phyloP scores from a whole-genome alignment of 2,888 invertebrate genomes.

The Rhabditoides inermis region DNA sequence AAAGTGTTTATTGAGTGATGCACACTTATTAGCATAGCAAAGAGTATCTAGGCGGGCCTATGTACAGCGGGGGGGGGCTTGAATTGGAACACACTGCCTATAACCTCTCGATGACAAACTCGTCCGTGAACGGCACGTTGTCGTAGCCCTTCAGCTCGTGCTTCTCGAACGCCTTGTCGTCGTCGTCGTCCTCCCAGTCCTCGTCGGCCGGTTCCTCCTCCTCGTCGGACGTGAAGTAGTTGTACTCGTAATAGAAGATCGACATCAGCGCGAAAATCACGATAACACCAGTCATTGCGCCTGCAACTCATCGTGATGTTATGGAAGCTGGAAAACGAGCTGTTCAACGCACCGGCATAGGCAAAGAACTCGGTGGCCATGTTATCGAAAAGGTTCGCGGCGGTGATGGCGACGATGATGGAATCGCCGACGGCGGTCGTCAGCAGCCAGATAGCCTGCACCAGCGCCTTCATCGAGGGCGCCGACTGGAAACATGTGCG shows the following conservation, averaged over 20 bases:
- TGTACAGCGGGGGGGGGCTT: no score
- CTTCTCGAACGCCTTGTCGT: background rate
- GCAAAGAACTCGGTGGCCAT: conserved; percentile 41
- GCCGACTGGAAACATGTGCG: conserved; percentile 63
- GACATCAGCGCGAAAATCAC: conserved; percentile 73
- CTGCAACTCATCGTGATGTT: conserved; percentile 54
- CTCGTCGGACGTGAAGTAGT: conserved; percentile 33
- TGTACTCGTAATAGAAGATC: conserved; percentile 63
- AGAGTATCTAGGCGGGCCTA: no score
- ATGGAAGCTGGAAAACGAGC: background rate
- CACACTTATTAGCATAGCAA: no score
- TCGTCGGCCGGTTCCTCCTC: conserved; percentile 19
- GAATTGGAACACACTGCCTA: background rate
- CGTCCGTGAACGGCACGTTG: background rate
- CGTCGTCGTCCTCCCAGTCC: conserved; percentile 1
- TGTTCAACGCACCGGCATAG: conserved; percentile 25
- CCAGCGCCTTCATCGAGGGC: conserved; percentile 81
- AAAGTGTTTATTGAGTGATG: no score
- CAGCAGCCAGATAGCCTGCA: conserved; percentile 82
- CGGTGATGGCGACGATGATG: conserved; percentile 73
- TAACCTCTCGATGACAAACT: background rate
- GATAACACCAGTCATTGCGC: conserved; percentile 75
- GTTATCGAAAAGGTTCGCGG: conserved; percentile 32
- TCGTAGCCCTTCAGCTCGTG: background rate
- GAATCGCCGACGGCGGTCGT: conserved; percentile 87